phyloP scores from a whole-genome alignment of 2,113 vertebrate species.

The Myotis brandtii region DNA sequence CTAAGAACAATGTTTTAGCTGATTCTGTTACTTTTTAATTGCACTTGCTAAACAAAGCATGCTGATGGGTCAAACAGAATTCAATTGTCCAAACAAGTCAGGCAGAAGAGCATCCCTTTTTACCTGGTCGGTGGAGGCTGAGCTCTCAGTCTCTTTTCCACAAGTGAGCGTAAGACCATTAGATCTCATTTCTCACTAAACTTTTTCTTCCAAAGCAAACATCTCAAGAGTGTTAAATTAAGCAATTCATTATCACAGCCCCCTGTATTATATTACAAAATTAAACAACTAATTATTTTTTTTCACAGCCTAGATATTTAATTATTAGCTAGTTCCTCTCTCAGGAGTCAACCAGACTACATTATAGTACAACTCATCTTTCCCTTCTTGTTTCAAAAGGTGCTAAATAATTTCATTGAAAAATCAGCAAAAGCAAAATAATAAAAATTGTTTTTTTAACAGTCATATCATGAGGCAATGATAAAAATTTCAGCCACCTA shows the following conservation, averaged over 20 bases:
- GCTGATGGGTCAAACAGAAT: neutral
- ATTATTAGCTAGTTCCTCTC: slow-evolving; percentile 62
- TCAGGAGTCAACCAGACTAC: slow-evolving; percentile 13
- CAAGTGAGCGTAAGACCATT: neutral
- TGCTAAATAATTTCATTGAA: neutral
- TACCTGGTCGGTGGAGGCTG: neutral
- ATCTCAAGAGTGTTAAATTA: slow-evolving; percentile 65
- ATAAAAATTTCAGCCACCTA: neutral
- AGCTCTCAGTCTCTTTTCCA: neutral
- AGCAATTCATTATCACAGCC: neutral
- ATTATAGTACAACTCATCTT: neutral
- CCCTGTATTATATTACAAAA: slow-evolving; percentile 30
- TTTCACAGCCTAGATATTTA: slow-evolving; percentile 53
- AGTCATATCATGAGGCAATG: neutral
- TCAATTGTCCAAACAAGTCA: neutral
- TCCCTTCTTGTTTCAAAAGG: neutral
- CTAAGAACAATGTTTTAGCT: neutral
- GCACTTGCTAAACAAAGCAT: neutral
- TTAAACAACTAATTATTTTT: slow-evolving; percentile 63
- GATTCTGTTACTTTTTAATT: neutral
- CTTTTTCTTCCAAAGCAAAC: slow-evolving; percentile 48
- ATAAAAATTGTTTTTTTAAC: neutral
- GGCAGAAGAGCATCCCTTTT: neutral
- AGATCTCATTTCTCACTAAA: slow-evolving; percentile 20
- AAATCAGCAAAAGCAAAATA: slow-evolving; percentile 35